These are phyloP conservation scores for Sphenodon punctatus DNA, from an alignment of 2,797 vertebrate genomes.

Conservation along the genomic window DNA sequence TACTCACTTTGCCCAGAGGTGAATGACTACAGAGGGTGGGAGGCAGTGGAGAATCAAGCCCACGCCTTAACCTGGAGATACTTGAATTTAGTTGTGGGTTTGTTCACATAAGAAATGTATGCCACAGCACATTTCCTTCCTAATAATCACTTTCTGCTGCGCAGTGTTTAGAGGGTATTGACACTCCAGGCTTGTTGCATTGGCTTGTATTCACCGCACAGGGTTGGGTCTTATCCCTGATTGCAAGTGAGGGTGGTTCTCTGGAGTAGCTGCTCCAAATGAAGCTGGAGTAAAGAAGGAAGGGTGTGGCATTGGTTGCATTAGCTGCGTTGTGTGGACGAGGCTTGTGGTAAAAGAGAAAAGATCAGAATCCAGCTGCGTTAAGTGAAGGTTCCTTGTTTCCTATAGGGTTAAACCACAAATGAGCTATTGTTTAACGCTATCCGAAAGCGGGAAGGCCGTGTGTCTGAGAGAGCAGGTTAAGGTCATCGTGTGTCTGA, in stretches of 20 bases:
- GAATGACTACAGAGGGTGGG: background rate
- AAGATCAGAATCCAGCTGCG: slow-evolving; percentile 25
- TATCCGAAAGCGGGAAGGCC: too few species aligned
- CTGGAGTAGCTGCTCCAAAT: background rate
- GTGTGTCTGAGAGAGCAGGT: slow-evolving; percentile 12
- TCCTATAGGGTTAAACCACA: background rate
- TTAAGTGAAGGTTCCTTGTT: background rate
- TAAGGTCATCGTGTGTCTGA: background rate
- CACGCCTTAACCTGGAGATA: background rate
- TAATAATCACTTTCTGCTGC: background rate
- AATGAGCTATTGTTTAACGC: too few species aligned
- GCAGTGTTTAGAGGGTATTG: background rate
- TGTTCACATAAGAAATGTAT: background rate
- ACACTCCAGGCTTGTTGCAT: background rate
- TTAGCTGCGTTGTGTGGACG: too few species aligned
- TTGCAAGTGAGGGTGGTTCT: too few species aligned
- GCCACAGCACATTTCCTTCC: background rate
- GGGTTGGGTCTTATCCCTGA: background rate
- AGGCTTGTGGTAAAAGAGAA: too few species aligned
- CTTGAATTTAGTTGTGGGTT: background rate
- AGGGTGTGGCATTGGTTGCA: too few species aligned
- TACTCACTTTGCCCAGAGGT: background rate
- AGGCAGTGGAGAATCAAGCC: slow-evolving; percentile 19
- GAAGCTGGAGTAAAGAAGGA: background rate
- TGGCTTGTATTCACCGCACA: background rate